These are phyloP conservation scores for Eledone cirrhosa DNA, from an alignment of 2,888 invertebrate genomes.

Conservation along the genomic window DNA sequence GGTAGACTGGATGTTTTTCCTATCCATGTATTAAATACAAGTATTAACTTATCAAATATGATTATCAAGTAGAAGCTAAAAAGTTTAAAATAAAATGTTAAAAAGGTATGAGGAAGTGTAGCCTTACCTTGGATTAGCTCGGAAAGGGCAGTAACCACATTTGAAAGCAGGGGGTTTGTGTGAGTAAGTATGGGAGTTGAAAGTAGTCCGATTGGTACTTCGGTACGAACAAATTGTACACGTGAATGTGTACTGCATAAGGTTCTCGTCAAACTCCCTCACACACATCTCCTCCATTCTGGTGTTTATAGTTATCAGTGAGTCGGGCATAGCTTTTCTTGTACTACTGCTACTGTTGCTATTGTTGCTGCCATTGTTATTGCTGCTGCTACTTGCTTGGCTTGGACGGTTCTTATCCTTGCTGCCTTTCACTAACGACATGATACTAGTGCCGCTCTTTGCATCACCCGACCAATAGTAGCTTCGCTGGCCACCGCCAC, in stretches of 20 bases:
- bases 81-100: background rate
- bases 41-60: too few species aligned
- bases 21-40: too few species aligned
- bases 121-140: slow-evolving; percentile 26
- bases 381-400: background rate
- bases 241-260: background rate
- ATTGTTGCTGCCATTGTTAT: background rate
- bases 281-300: slow-evolving; percentile 25
- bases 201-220: slow-evolving; percentile 16
- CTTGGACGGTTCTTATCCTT: background rate
- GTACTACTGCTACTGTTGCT: background rate
- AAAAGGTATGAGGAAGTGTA: background rate
- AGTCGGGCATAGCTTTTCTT: background rate
- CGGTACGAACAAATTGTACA: slow-evolving; percentile 26
- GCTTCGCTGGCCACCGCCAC: background rate
- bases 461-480: background rate
- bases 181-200: slow-evolving; percentile 23
- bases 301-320: slow-evolving; percentile 1
- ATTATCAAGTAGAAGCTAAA: too few species aligned
- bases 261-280: slow-evolving; percentile 12
- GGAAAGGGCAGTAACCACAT: slow-evolving; percentile 27
- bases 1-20: too few species aligned
- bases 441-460: background rate
- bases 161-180: slow-evolving; percentile 26
- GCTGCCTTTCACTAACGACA: background rate